Evolutionary conservation across 2,888 invertebrate genomes (phyloP).

Genomic region (Hecatera dysodea): DNA sequence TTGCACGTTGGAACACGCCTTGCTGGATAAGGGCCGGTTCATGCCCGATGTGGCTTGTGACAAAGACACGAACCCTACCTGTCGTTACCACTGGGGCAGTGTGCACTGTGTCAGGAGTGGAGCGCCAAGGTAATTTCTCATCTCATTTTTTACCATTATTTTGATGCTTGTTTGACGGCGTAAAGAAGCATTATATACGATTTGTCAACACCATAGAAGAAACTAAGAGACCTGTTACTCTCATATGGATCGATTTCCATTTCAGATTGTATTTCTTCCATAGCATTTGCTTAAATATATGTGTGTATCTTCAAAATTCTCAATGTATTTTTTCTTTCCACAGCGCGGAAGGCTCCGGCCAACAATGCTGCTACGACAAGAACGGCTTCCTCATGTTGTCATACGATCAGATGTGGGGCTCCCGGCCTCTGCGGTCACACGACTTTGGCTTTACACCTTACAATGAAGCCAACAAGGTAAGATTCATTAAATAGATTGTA

Average conservation of each 20-base stretch:
- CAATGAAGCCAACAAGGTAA: constrained; percentile 97
- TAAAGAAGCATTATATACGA: background rate
- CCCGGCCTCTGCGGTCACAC: constrained; percentile 95
- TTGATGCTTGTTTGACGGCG: background rate
- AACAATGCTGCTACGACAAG: constrained; percentile 99
- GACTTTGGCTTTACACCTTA: constrained; percentile 98
- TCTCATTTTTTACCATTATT: background rate
- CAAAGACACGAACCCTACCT: constrained; percentile 96
- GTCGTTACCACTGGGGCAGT: constrained; percentile 97
- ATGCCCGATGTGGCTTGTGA: constrained; percentile 98
- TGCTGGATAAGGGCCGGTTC: constrained; percentile 97
- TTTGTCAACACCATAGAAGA: background rate
- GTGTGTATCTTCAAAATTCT: background rate
- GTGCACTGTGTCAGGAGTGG: constrained; percentile 98
- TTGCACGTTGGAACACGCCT: constrained; percentile 97
- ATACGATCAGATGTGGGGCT: constrained; percentile 98
- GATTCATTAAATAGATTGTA: too few relatives aligned
- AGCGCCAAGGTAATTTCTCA: constrained; percentile 94
- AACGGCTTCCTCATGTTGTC: constrained; percentile 97
- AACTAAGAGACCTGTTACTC: background rate
- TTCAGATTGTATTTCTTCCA: too few relatives aligned
- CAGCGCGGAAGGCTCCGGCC: constrained; percentile 97
- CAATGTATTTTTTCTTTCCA: constrained; percentile 45
- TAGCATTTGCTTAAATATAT: background rate
- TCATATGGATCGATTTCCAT: too few relatives aligned